These are phyloP conservation scores for Lasioglossum calceatum DNA, from an alignment of 2,888 invertebrate genomes.

Conservation along the genomic window DNA sequence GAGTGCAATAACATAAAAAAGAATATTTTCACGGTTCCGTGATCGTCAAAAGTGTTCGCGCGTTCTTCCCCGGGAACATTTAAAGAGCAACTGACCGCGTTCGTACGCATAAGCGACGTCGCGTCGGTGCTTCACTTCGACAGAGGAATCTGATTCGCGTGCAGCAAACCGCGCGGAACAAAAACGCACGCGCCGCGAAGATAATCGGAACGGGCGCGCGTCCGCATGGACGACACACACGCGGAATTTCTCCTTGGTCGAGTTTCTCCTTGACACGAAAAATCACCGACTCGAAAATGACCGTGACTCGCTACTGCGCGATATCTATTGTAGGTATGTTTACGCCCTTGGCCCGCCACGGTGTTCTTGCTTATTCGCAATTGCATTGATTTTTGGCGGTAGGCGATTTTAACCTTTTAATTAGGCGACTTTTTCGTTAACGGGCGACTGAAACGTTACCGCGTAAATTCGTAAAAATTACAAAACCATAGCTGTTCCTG, in stretches of 20 bases:
- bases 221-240: conserved; percentile 7
- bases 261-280: conserved; percentile 44
- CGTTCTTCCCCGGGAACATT: background rate
- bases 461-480: too few relatives aligned
- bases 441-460: too few relatives aligned
- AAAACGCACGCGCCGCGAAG: background rate
- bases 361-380: too few relatives aligned
- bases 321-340: conserved; percentile 39
- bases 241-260: conserved; percentile 34
- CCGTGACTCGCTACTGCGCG: conserved; percentile 31
- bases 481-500: too few relatives aligned
- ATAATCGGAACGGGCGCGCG: conserved; percentile 12
- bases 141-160: background rate
- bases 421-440: too few relatives aligned
- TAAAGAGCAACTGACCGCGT: background rate
- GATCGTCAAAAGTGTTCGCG: background rate
- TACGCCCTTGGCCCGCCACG: conserved; percentile 7
- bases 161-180: background rate
- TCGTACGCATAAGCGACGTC: background rate
- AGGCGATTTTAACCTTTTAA: too few relatives aligned
- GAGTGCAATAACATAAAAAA: background rate
- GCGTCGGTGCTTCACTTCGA: background rate
- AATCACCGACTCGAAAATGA: conserved; percentile 40
- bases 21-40: background rate
- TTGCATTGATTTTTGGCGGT: too few relatives aligned